Percentiles rank a stretch among this genome's conserved stretches.
phyloP scores from a whole-genome alignment of 2,797 vertebrate genomes.

The Smutsia temminckii region DNA sequence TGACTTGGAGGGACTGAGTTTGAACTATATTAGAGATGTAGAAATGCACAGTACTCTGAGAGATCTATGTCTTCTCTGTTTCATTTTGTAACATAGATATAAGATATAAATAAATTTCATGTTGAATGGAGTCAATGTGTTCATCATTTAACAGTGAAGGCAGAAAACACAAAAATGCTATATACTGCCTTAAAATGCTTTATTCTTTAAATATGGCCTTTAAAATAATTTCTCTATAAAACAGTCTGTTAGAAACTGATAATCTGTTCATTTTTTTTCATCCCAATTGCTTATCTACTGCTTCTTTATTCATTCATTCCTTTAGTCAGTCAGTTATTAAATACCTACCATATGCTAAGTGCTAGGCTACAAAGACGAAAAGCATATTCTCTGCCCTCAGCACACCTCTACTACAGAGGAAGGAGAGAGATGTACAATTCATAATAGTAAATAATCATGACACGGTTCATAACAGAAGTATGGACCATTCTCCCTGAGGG shows the following conservation, averaged over 20 bases:
- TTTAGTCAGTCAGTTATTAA: not conserved
- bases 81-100: not conserved
- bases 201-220: not conserved
- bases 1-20: not conserved
- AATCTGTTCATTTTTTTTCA: slow-evolving; percentile 2
- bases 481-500: not conserved
- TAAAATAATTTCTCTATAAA: not conserved
- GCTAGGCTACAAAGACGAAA: not conserved
- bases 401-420: not conserved
- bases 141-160: slow-evolving; percentile 21
- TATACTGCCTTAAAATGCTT: not conserved
- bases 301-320: not conserved
- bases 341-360: not conserved
- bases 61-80: not conserved
- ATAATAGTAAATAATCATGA: not conserved
- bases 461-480: not conserved
- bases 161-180: not conserved
- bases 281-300: not conserved
- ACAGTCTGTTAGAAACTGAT: not conserved
- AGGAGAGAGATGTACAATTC: not conserved
- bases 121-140: not conserved
- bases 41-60: not conserved
- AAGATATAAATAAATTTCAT: not conserved
- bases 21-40: slow-evolving; percentile 34
- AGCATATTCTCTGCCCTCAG: not conserved